Base-by-base conservation (phyloP, 2,113 vertebrate genomes). In the Cochlearius cochlearius region DNA sequence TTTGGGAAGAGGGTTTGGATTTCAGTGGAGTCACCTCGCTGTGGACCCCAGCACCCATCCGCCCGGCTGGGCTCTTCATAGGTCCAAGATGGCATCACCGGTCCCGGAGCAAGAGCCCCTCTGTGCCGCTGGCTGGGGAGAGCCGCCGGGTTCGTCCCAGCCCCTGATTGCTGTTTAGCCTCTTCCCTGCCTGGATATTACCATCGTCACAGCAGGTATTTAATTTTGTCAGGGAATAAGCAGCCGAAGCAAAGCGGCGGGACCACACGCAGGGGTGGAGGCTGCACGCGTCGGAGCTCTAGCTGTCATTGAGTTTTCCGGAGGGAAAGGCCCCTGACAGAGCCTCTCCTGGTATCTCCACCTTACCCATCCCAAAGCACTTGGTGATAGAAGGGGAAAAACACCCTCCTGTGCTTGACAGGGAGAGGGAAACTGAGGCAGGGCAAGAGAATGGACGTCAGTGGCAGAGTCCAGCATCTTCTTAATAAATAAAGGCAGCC, bases 171-270 rank as follows among this genome's bases (percentile, higher is more conserved):
- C 59, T 68, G 20, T 41, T 76, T 20, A n/a, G 11, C 43, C 20
- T 4, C 43, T 39, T 50, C 43, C 22, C 63, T 13, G 2, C 0
- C 0, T 3, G 66, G 43, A 41, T 20, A 5, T 18, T 12, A 7
- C 16, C 59, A 3, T 3, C 38, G 6, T 11, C 68, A 29, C 67
- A 18, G 55, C 67, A 39, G 62, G 52, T 10, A 26, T 26, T 82
- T 41, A 1, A 38, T n/a, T 74, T 11, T 15, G 22, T 17, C 6
- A 2, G 27, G 50, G n/a, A 43, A 74, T 15, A 34, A 69, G n/a
- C 41, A 69, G 38, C 62, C 13, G 29, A 17, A 52, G 45, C 0
- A 12, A 43, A 34, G 64, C 67, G 43, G 71, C 16, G 16, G 81
- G 43, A 39, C 13, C 45, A 8, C 0, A 6, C 2, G 4, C 41